Evolutionary conservation across 2,888 invertebrate genomes (phyloP), one percentile per base, ranked within the genome.

Genomic region (Hybos culiciformis): DNA sequence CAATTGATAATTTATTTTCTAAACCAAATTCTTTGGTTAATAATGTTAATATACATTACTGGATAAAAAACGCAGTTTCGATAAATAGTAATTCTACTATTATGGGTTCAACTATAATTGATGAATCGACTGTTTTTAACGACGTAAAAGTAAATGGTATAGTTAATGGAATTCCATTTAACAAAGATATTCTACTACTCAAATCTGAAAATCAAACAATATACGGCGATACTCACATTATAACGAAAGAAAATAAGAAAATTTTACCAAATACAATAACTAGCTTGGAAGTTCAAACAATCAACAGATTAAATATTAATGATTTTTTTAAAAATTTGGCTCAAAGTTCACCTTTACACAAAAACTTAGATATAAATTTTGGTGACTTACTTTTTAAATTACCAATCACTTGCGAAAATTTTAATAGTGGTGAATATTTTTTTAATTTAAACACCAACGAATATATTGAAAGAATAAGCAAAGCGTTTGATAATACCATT

Each of bases 1-100:
- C 51, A 15, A 60, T 68, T 1, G 55, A 59, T 21, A 56, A 66
- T 43, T 52, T 75, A 3, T 54, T 56, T 39, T 54, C 62, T 9
- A 51, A 58, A 9, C 45, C 56, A 18, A 50, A 23, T 0, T 56
- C 60, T 41, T 47, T 37, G 5, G 54, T 74, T 15, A 70, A 71
- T 50, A 59, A 67, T 37, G 65, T 72, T 1, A 59, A 70, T 37
- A 54, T 77, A 9, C 43, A 56, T 3, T 52, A 68, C 38, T 75
- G 72, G 70, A 58, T 69, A 3, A 55, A 60, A 19, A 59, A 69
- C 26, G 56, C 70, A 2, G 61, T 73, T 4, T 56, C 66, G 12
- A 64, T 60, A 47, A 64, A 60, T 46, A 59, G 56, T 19, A 60
- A 58, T 42, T 61, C 62, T 43, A 63, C 58, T 9, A 62, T 75